Evolutionary conservation across 2,888 invertebrate genomes (phyloP).

Genomic region (Hemicrepidius hirtus): DNA sequence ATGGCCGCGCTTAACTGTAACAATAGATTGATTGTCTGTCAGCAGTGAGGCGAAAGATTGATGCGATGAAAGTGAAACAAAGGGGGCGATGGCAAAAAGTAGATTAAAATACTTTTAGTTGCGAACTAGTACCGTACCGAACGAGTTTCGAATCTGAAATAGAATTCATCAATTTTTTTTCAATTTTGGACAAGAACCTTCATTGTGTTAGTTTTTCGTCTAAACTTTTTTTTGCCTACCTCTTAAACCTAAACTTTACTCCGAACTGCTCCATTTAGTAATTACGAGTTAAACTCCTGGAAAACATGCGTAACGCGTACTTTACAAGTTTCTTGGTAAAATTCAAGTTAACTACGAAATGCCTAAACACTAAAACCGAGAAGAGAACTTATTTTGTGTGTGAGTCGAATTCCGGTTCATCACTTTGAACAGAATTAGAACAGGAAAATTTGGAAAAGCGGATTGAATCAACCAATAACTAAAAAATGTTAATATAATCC

Average conservation of each 20-base stretch:
- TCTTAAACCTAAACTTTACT: no score
- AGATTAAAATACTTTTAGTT: conserved; percentile 54
- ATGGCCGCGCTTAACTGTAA: conserved; percentile 61
- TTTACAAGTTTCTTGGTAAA: conserved; percentile 16
- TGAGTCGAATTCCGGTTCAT: no score
- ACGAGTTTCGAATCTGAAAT: conserved; percentile 49
- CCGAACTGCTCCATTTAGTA: neutral
- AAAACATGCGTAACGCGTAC: conserved; percentile 18
- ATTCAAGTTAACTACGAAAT: conserved; percentile 2
- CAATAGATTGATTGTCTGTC: conserved; percentile 68
- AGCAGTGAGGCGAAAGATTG: conserved; percentile 65
- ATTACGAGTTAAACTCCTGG: conserved; percentile 2
- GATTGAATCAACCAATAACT: no score
- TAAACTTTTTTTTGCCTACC: neutral
- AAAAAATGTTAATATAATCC: no score
- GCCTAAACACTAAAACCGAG: no score
- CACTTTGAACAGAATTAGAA: no score
- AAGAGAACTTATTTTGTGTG: no score
- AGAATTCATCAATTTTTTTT: conserved; percentile 42
- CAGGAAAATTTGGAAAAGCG: no score
- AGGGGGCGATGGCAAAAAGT: conserved; percentile 48
- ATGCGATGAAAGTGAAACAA: conserved; percentile 62
- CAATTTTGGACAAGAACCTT: neutral
- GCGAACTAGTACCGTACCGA: conserved; percentile 44
- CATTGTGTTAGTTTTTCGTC: neutral